These are phyloP conservation scores for Parnassius smintheus DNA, from an alignment of 2,888 invertebrate genomes.

Conservation along the genomic window DNA sequence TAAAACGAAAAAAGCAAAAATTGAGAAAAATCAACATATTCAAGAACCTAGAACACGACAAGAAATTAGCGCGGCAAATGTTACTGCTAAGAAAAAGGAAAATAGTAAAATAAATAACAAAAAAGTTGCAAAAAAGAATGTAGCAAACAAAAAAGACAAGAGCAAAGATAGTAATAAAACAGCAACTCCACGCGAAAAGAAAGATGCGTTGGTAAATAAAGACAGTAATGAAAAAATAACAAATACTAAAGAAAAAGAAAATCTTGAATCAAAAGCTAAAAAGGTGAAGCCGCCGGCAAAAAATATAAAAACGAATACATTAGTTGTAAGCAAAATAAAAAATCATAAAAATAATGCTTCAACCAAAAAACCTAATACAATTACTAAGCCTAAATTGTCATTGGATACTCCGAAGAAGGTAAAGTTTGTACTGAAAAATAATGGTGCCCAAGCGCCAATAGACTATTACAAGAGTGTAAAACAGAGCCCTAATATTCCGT, in stretches of 20 bases:
- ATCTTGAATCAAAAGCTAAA: constrained; percentile 24
- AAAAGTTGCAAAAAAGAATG: constrained; percentile 29
- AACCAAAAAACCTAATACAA: constrained; percentile 31
- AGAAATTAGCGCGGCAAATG: not conserved
- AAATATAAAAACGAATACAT: constrained; percentile 29
- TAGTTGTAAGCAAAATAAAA: constrained; percentile 54
- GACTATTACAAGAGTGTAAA: constrained; percentile 87
- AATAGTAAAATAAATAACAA: constrained; percentile 7
- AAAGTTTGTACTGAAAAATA: constrained; percentile 86
- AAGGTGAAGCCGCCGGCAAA: constrained; percentile 21
- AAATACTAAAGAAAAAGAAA: constrained; percentile 32
- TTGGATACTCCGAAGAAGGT: constrained; percentile 83
- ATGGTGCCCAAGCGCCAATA: constrained; percentile 85
- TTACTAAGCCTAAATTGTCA: constrained; percentile 31
- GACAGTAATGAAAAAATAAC: constrained; percentile 8
- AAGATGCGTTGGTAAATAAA: constrained; percentile 6
- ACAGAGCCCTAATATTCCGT: constrained; percentile 88
- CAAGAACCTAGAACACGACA: constrained; percentile 6
- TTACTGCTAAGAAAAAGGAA: not conserved
- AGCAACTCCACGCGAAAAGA: not conserved
- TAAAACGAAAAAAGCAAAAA: constrained; percentile 32
- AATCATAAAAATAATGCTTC: constrained; percentile 48
- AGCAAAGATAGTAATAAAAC: constrained; percentile 26
- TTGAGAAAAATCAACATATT: constrained; percentile 12
- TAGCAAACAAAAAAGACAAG: constrained; percentile 30